Conservation (phyloP, 2,888 invertebrate genomes). For the Eristalis intricaria region DNA sequence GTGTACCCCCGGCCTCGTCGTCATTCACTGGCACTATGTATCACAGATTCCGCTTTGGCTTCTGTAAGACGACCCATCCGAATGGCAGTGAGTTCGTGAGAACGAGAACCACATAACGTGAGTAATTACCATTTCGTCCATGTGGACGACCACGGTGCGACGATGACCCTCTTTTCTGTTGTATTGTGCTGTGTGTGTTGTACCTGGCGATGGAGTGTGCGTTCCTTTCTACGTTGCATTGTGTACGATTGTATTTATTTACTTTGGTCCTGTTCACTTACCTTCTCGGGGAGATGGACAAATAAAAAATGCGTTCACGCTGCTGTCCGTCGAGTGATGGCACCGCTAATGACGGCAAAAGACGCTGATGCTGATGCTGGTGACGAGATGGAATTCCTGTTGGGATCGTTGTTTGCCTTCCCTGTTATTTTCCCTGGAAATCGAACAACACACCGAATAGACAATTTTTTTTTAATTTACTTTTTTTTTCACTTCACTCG, state of each 20-base stretch:
- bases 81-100: constrained; percentile 4
- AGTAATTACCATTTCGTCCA: constrained; percentile 25
- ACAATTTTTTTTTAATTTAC: not conserved
- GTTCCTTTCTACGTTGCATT: not conserved
- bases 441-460: not conserved
- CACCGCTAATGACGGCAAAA: constrained; percentile 26
- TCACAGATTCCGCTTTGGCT: constrained; percentile 35
- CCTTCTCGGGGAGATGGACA: constrained; percentile 38
- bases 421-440: constrained; percentile 8
- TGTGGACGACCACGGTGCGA: constrained; percentile 5
- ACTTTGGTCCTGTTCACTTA: constrained; percentile 43
- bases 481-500: not conserved
- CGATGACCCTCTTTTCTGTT: constrained; percentile 11
- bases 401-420: constrained; percentile 28
- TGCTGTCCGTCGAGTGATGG: constrained; percentile 31
- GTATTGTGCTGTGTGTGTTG: not conserved
- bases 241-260: constrained; percentile 19
- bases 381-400: constrained; percentile 30
- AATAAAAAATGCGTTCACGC: not conserved
- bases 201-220: not conserved
- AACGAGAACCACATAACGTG: constrained; percentile 4
- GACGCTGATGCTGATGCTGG: not conserved
- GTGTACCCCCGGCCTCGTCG: not conserved
- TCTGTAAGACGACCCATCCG: not conserved
- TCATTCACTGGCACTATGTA: constrained; percentile 19